Evolutionary conservation across 1,140 invertebrate genomes (phyloP), one percentile per base, ranked within the genome.

Genomic region (Tyrophagus putrescentiae): DNA sequence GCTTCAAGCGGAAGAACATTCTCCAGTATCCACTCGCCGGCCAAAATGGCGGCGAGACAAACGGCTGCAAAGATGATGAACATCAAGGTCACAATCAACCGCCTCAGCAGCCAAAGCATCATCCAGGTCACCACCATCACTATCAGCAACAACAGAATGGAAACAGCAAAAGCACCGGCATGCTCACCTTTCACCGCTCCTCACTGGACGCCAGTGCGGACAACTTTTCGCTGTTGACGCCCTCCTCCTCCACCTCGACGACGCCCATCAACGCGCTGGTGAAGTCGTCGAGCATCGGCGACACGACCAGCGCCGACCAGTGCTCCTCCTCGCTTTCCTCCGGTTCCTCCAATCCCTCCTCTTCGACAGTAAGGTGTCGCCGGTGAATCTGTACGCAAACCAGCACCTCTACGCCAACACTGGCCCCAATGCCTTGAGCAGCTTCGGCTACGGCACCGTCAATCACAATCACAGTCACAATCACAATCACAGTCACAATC

Each of bases 251-350:
- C n/a, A 21, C 13, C 13, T 54, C 52, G 21, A 54, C 52, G 13
- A 54, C 25, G 13, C 27, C 27, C 3, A 54, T 31, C 39, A 34
- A 13, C 18, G 52, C 52, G 21, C 25, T 31, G 27, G 27, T 50
- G 7, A 54, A 31, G 13, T 21, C 7, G 13, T 31, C 28, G 25
- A 31, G 25, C 28, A 31, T 11, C n/a, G n/a, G 13, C 11, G 25
- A 28, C 13, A 7, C 45, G 31, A 31, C 52, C 9, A 54, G n/a
- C 27, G n/a, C n/a, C n/a, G 52, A 54, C 21, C 25, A 31, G 25
- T 54, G 52, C 27, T 54, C 27, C 9, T 54, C 52, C 21, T 54
- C 52, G 27, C 11, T 54, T n/a, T 54, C 52, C 21, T 54, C 52
- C 9, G 13, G 13, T n/a, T n/a, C n/a, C 11, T 54, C 52, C n/a